These are phyloP conservation scores for Thera britannica DNA, from an alignment of 2,888 invertebrate species.

Conservation along the genomic window DNA sequence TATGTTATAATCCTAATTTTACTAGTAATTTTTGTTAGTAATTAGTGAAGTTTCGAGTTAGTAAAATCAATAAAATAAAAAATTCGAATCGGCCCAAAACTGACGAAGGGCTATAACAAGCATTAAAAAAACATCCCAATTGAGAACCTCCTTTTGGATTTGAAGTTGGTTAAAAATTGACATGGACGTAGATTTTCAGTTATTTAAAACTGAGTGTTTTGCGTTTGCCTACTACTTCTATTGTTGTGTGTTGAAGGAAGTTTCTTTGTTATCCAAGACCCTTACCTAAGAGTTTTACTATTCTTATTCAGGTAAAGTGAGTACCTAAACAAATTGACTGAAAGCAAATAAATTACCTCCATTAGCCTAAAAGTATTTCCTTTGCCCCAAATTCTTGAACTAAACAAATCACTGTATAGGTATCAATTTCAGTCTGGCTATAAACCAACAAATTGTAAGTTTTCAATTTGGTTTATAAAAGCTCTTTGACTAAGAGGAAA, in stretches of 20 bases:
- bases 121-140: too few relatives aligned
- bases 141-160: too few relatives aligned
- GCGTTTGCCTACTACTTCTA: too few relatives aligned
- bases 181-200: too few relatives aligned
- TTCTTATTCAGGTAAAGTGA: not conserved
- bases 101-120: too few relatives aligned
- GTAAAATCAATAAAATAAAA: too few relatives aligned
- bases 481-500: too few relatives aligned
- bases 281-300: not conserved
- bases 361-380: slow-evolving; percentile 11
- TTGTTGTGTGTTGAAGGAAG: not conserved
- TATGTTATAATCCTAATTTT: slow-evolving; percentile 12
- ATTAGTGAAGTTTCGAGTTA: not conserved
- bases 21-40: slow-evolving; percentile 7
- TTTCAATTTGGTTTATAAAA: too few relatives aligned
- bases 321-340: slow-evolving; percentile 16
- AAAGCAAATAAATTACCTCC: slow-evolving; percentile 6
- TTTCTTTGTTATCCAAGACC: not conserved
- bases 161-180: too few relatives aligned
- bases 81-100: too few relatives aligned
- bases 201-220: too few relatives aligned
- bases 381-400: slow-evolving; percentile 10
- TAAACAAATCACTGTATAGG: slow-evolving; percentile 3
- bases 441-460: too few relatives aligned
- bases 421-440: not conserved